A percentile compares a stretch with the other conserved stretches of the same genome.
Conservation (phyloP, 2,113 vertebrate species). For the Chrysemys picta region DNA sequence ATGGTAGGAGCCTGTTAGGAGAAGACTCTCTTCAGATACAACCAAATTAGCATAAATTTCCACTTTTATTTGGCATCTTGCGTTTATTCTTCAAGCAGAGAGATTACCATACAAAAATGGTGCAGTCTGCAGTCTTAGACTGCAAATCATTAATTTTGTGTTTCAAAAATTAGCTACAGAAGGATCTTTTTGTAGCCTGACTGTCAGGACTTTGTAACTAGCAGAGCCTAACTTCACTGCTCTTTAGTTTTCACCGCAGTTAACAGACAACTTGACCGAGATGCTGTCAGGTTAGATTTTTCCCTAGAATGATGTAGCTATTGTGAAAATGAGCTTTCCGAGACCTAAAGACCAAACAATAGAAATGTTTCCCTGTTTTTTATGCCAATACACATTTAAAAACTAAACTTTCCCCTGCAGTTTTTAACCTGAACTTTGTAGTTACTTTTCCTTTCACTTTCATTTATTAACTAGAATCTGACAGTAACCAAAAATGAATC, state of each 20-base stretch:
- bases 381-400: background rate
- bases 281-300: background rate
- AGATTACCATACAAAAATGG: background rate
- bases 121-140: background rate
- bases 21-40: background rate
- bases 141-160: background rate
- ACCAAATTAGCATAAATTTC: background rate
- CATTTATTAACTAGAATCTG: background rate
- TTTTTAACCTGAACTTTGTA: background rate
- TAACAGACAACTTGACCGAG: background rate
- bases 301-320: background rate
- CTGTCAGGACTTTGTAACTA: background rate
- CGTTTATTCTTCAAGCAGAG: background rate
- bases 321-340: background rate
- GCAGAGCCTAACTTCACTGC: background rate
- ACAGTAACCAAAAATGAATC: background rate
- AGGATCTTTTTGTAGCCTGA: background rate
- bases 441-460: constrained; percentile 20
- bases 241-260: background rate
- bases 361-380: background rate
- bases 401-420: background rate
- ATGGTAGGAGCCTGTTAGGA: background rate
- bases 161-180: background rate
- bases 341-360: background rate
- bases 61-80: background rate